Evolutionary conservation across 2,888 invertebrate genomes (phyloP).

Genomic region (Tethea ocularis): DNA sequence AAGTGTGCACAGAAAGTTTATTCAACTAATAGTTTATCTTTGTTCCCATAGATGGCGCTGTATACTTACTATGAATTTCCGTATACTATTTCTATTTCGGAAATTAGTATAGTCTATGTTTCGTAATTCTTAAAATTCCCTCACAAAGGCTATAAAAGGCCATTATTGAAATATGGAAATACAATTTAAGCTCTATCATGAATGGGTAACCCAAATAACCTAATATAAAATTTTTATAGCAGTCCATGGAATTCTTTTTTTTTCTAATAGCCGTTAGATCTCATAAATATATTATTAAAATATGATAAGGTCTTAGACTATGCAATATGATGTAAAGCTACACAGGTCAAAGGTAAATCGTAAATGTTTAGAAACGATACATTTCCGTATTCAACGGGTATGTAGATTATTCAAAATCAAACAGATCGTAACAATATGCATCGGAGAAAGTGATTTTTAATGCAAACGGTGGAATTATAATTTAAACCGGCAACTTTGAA

Average conservation of each 20-base stretch:
- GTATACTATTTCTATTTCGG: no score
- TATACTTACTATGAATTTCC: neutral
- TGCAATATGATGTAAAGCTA: neutral
- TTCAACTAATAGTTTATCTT: neutral
- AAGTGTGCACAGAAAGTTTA: neutral
- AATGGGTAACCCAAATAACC: no score
- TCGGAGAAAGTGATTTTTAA: slow-evolving; percentile 14
- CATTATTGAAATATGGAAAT: no score
- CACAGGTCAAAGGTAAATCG: neutral
- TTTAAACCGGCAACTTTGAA: neutral
- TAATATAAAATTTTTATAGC: no score
- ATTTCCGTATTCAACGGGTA: neutral
- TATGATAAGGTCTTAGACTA: neutral
- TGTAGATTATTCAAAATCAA: neutral
- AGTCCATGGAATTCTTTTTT: no score
- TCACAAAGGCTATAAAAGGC: no score
- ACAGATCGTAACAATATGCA: slow-evolving; percentile 3
- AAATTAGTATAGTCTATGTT: no score
- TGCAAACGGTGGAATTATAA: slow-evolving; percentile 13
- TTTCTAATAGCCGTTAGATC: no score
- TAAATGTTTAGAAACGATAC: slow-evolving; percentile 4
- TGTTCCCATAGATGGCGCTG: neutral
- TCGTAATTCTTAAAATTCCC: no score
- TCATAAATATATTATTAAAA: neutral
- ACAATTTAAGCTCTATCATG: no score